phyloP scores from a whole-genome alignment of 1,140 invertebrate genomes.

The Nephotettix cincticeps region DNA sequence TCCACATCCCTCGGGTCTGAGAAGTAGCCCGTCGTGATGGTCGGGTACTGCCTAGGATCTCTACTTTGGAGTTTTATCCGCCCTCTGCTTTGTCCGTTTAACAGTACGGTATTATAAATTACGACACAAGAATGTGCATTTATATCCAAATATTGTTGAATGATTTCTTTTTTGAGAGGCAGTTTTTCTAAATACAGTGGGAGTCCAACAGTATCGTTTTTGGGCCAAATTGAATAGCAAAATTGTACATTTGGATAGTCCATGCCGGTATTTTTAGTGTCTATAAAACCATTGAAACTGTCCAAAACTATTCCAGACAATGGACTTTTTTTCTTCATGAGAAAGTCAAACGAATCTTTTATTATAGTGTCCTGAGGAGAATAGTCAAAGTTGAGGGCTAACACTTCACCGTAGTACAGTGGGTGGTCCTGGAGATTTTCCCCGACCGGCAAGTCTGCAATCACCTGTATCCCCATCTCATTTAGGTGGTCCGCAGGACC shows the following conservation, averaged over 20 bases:
- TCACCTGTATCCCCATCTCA: constrained; percentile 63
- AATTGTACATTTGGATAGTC: constrained; percentile 80
- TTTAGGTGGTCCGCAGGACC: constrained; percentile 73
- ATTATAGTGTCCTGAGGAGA: constrained; percentile 74
- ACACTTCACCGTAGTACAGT: constrained; percentile 78
- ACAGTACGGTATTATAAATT: not conserved
- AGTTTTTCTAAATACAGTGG: not conserved
- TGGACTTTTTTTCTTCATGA: constrained; percentile 44
- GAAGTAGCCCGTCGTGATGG: constrained; percentile 80
- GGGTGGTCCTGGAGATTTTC: constrained; percentile 89
- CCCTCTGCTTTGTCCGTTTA: constrained; percentile 63
- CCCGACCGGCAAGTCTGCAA: constrained; percentile 73
- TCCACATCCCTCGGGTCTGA: constrained; percentile 64
- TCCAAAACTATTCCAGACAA: constrained; percentile 69
- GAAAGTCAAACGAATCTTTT: constrained; percentile 80
- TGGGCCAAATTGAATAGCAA: constrained; percentile 75
- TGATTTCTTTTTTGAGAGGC: constrained; percentile 2
- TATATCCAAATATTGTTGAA: not conserved
- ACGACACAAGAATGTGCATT: not conserved
- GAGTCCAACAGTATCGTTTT: constrained; percentile 66
- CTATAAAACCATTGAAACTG: constrained; percentile 81
- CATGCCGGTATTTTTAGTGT: constrained; percentile 71
- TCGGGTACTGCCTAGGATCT: constrained; percentile 67
- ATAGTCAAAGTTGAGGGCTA: constrained; percentile 65
- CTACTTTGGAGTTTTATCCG: constrained; percentile 59